Evolutionary conservation across 2,113 vertebrate genomes (phyloP).

Genomic region (Uria aalge): DNA sequence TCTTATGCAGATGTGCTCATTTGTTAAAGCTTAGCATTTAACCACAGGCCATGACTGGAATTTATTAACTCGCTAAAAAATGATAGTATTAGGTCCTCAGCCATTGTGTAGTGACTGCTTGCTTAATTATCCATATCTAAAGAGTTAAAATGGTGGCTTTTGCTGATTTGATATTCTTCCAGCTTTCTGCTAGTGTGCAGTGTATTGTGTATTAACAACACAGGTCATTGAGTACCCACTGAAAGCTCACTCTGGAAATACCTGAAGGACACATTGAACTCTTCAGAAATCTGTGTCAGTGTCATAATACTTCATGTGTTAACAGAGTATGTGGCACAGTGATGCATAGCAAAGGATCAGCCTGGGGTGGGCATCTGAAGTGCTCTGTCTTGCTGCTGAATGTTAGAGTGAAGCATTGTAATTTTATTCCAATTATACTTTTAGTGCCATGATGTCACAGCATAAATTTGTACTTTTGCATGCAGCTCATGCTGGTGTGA

Average conservation of each 20-base stretch:
- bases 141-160: constrained; percentile 58
- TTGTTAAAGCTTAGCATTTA: constrained; percentile 63
- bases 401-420: constrained; percentile 70
- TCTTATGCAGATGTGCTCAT: constrained; percentile 49
- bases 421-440: constrained; percentile 85
- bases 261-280: constrained; percentile 57
- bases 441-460: constrained; percentile 81
- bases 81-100: constrained; percentile 57
- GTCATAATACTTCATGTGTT: constrained; percentile 48
- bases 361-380: constrained; percentile 61
- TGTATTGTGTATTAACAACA: constrained; percentile 49
- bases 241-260: constrained; percentile 58
- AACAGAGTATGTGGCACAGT: constrained; percentile 39
- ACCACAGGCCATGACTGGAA: constrained; percentile 59
- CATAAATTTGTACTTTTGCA: constrained; percentile 83
- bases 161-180: constrained; percentile 69
- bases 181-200: constrained; percentile 35
- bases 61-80: constrained; percentile 71
- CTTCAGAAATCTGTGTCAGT: constrained; percentile 51
- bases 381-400: constrained; percentile 50
- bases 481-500: constrained; percentile 82
- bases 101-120: constrained; percentile 62
- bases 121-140: constrained; percentile 76
- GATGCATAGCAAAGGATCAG: constrained; percentile 49
- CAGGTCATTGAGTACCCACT: constrained; percentile 67